Evolutionary conservation across 1,140 invertebrate genomes (phyloP).

Genomic region (Conus ventricosus): DNA sequence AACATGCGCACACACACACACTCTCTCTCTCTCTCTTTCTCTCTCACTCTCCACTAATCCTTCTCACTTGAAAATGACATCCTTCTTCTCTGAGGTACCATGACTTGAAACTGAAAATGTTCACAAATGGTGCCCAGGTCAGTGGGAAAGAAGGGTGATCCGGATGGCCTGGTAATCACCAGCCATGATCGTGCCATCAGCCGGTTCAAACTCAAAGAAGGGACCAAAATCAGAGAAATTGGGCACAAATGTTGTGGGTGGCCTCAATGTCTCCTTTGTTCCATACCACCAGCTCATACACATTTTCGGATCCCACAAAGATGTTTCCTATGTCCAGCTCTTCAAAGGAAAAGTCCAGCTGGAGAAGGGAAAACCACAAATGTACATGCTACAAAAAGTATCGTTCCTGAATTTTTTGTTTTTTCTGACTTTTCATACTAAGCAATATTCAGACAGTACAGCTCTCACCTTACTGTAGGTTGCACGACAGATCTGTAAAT

Average conservation of each 20-base stretch:
- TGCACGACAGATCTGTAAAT: too few species aligned
- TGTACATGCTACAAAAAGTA: too few species aligned
- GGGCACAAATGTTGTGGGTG: constrained; percentile 65
- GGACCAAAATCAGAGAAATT: constrained; percentile 67
- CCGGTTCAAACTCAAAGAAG: constrained; percentile 73
- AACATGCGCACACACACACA: neutral
- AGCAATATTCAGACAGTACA: too few species aligned
- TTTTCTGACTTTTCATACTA: too few species aligned
- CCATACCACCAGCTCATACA: constrained; percentile 73
- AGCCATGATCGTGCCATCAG: constrained; percentile 72
- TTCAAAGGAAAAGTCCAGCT: constrained; percentile 71
- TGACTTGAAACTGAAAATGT: constrained; percentile 71
- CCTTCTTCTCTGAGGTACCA: constrained; percentile 66
- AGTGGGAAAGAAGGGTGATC: constrained; percentile 65
- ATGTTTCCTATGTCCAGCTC: constrained; percentile 73
- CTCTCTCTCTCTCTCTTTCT: neutral
- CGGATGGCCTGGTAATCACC: constrained; percentile 73
- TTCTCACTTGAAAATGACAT: constrained; percentile 66
- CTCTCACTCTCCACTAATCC: too few species aligned
- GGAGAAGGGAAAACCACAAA: neutral
- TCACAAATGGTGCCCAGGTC: constrained; percentile 73
- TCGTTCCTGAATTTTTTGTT: too few species aligned
- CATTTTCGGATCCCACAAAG: constrained; percentile 72
- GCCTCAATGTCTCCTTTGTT: constrained; percentile 76
- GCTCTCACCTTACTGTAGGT: too few species aligned